Conservation (phyloP, 1,140 invertebrate genomes). For the Sycobia sp. region DNA sequence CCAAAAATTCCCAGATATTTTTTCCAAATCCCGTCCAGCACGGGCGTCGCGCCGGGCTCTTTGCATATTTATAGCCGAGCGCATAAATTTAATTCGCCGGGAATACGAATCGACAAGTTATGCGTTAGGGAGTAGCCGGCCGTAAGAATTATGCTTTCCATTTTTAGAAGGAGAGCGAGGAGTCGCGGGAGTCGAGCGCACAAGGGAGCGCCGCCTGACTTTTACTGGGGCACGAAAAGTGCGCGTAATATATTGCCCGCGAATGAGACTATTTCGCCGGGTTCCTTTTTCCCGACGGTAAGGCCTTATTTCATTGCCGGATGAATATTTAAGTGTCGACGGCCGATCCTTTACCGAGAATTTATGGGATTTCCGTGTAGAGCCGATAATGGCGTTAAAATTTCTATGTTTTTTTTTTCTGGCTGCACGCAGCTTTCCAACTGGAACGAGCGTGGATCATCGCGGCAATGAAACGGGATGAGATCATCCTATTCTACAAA, state of each 20-base stretch:
- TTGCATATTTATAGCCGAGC: constrained; percentile 14
- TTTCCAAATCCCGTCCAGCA: too few species aligned
- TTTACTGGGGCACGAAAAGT: constrained; percentile 14
- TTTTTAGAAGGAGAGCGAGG: constrained; percentile 5
- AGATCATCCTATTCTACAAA: too few species aligned
- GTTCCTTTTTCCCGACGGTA: background rate
- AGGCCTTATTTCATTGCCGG: background rate
- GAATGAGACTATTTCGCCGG: constrained; percentile 12
- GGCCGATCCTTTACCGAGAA: background rate
- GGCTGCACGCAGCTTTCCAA: too few species aligned
- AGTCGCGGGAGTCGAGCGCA: background rate
- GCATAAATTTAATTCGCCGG: constrained; percentile 13
- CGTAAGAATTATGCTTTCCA: constrained; percentile 18
- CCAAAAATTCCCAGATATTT: too few species aligned
- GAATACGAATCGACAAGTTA: constrained; percentile 11
- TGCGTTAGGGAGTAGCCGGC: background rate
- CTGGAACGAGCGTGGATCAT: too few species aligned
- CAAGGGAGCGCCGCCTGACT: background rate
- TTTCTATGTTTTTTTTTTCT: too few species aligned
- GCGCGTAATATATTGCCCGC: constrained; percentile 9
- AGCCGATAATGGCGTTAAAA: background rate
- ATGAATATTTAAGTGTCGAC: constrained; percentile 5
- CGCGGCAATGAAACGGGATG: background rate
- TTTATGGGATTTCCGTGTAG: constrained; percentile 7
- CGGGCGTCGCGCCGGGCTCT: too few species aligned